Percentiles rank a stretch among this genome's conserved stretches.
Evolutionary conservation across 1,140 invertebrate genomes (phyloP).

Genomic region (Diorhabda carinulata): DNA sequence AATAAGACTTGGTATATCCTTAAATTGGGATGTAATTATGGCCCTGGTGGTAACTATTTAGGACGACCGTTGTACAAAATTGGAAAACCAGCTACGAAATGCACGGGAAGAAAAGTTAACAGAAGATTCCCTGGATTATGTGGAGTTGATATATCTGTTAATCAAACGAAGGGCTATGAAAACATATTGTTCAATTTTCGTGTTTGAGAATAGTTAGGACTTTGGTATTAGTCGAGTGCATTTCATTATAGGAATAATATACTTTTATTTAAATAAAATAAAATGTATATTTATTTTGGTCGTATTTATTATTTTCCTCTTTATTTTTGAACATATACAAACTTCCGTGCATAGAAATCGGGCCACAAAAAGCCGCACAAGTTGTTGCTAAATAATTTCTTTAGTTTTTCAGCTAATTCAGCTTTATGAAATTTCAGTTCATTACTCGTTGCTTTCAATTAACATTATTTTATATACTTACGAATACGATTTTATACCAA

Average conservation of each 20-base stretch:
- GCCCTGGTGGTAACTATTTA: conserved; percentile 42
- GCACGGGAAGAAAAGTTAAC: conserved; percentile 25
- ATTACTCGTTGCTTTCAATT: conserved; percentile 26
- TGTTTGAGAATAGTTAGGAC: background rate
- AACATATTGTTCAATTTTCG: background rate
- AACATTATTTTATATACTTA: conserved; percentile 21
- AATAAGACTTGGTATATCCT: conserved; percentile 34
- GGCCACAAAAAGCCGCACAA: no score
- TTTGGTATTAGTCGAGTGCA: no score
- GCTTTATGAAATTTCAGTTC: conserved; percentile 26
- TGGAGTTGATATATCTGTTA: conserved; percentile 18
- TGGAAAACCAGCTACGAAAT: conserved; percentile 29
- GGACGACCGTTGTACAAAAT: conserved; percentile 31
- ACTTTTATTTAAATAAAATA: no score
- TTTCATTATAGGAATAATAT: no score
- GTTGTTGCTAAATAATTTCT: conserved; percentile 29
- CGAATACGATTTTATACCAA: conserved; percentile 6
- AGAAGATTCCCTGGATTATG: conserved; percentile 31
- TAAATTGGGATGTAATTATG: conserved; percentile 41
- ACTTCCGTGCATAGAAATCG: no score
- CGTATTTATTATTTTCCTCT: no score
- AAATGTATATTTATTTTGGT: no score
- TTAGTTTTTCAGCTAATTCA: conserved; percentile 26
- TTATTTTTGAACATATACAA: no score
- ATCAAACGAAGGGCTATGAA: conserved; percentile 11